Percentiles rank a stretch among this genome's conserved stretches.
phyloP scores from a whole-genome alignment of 1,140 invertebrate genomes.

The Drosophila jambulina region DNA sequence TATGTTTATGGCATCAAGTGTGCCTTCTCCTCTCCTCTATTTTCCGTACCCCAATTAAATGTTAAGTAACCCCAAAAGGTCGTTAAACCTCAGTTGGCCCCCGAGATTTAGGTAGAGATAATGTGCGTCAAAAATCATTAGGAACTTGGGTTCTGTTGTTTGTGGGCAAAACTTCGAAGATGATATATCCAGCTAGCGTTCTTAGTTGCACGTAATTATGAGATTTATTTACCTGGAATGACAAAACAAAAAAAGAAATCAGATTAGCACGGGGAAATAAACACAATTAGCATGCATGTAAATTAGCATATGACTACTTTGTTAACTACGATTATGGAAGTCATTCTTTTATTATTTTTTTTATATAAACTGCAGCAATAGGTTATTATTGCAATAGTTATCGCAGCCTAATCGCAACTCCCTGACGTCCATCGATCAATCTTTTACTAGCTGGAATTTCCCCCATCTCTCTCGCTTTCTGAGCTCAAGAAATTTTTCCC shows the following conservation, averaged over 20 bases:
- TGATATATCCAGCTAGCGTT: slow-evolving; percentile 11
- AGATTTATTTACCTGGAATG: slow-evolving; percentile 61
- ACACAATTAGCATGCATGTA: slow-evolving; percentile 31
- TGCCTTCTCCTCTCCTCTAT: neutral
- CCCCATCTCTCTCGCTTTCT: neutral
- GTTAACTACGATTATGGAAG: slow-evolving; percentile 1
- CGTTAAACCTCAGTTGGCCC: slow-evolving; percentile 35
- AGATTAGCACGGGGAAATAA: slow-evolving; percentile 31
- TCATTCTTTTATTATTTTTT: too few relatives aligned
- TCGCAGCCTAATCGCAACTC: neutral
- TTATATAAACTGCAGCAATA: neutral
- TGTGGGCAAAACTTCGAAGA: slow-evolving; percentile 17
- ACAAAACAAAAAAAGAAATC: slow-evolving; percentile 36
- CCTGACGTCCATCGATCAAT: slow-evolving; percentile 19
- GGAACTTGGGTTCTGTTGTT: slow-evolving; percentile 29
- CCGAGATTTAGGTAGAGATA: slow-evolving; percentile 35
- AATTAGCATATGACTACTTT: slow-evolving; percentile 25
- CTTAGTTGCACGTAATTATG: slow-evolving; percentile 29
- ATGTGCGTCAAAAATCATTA: slow-evolving; percentile 34
- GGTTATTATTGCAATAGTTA: neutral
- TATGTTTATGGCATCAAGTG: slow-evolving; percentile 56
- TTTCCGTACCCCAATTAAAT: slow-evolving; percentile 41
- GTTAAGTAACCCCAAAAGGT: slow-evolving; percentile 48
- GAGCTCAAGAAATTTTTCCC: slow-evolving; percentile 45
- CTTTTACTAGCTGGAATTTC: neutral